phyloP scores from a whole-genome alignment of 2,888 invertebrate species.

The Cyaniris semiargus region DNA sequence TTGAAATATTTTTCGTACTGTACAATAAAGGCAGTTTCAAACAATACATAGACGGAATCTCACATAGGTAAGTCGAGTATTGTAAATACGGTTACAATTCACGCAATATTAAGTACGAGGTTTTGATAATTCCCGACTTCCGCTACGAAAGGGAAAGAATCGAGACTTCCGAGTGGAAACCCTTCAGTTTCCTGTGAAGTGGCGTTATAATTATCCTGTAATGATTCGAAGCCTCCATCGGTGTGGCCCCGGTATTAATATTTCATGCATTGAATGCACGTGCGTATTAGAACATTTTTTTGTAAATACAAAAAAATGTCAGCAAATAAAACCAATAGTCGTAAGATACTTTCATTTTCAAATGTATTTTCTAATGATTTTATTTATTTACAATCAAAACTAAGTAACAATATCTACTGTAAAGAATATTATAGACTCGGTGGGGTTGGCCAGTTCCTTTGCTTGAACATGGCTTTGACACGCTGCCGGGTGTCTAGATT shows the following conservation, averaged over 20 bases:
- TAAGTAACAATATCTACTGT: too few relatives aligned
- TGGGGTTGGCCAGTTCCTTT: too few relatives aligned
- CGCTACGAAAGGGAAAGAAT: constrained; percentile 61
- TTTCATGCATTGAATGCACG: constrained; percentile 62
- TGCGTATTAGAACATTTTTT: constrained; percentile 48
- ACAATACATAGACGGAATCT: not conserved
- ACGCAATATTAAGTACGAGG: constrained; percentile 45
- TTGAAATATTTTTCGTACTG: not conserved
- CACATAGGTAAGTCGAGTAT: constrained; percentile 13
- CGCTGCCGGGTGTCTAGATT: too few relatives aligned
- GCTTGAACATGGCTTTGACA: too few relatives aligned
- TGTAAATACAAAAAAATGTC: not conserved
- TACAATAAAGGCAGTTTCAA: not conserved
- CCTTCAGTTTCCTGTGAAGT: constrained; percentile 69
- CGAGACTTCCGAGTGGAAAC: constrained; percentile 69
- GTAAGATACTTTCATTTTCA: too few relatives aligned
- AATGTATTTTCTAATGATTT: too few relatives aligned
- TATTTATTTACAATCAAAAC: too few relatives aligned
- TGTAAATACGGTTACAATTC: constrained; percentile 20
- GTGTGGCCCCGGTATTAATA: constrained; percentile 65
- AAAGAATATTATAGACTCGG: too few relatives aligned
- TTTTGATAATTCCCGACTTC: constrained; percentile 58
- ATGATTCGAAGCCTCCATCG: constrained; percentile 72
- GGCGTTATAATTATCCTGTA: constrained; percentile 75
- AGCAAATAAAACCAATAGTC: not conserved